Base-by-base conservation (phyloP, 2,113 vertebrate genomes). In the Phylloscopus trochilus region DNA sequence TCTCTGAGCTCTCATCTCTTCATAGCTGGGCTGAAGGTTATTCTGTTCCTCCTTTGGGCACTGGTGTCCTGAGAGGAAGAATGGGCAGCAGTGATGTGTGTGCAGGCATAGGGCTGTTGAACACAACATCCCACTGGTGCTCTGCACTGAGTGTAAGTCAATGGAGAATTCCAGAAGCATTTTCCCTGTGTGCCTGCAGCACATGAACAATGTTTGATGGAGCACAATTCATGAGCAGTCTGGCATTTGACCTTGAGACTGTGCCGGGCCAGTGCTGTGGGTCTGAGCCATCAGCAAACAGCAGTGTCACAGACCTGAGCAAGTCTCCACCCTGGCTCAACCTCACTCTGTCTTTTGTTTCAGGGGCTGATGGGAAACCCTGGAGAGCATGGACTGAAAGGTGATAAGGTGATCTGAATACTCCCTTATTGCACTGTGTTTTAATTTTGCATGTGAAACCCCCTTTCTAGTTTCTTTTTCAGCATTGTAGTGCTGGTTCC, bases 331-430 rank as follows among this genome's bases (percentile, higher is more conserved):
- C 10, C 7, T 44, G 41, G 28, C 63, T 90, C 7, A 7, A 2
- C 28, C 77, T 91, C 67, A 96, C 30, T 73, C 44, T 53, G 77
- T 43, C 63, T 87, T 90, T 70, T 95, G 37, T 98, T 98, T 37
- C 97, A 99, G 99, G 99, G 99, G 67, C 98, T 99, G 97, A 98
- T 98, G 86, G 99, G 99, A 95, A 99, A 99, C 98, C 90, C 98
- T 97, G 99, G 99, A 98, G 99, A 99, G 96, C 98, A 99, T 97
- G 99, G 99, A 99, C 99, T 99, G 99, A 99, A 99, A 99, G 99
- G 99, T 99, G 99, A 99, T 99, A 99, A 99, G 99, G 99, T 99
- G 99, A 99, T 99, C 99, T 99, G 99, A 99, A 99, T 99, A 98
- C 98, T 99, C 99, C 98, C 98, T 99, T 99, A 99, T 99, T 99